A percentile compares a stretch with the other conserved stretches of the same genome.
Evolutionary conservation across 1,140 invertebrate genomes (phyloP).

Genomic region (Bactericera cockerelli): DNA sequence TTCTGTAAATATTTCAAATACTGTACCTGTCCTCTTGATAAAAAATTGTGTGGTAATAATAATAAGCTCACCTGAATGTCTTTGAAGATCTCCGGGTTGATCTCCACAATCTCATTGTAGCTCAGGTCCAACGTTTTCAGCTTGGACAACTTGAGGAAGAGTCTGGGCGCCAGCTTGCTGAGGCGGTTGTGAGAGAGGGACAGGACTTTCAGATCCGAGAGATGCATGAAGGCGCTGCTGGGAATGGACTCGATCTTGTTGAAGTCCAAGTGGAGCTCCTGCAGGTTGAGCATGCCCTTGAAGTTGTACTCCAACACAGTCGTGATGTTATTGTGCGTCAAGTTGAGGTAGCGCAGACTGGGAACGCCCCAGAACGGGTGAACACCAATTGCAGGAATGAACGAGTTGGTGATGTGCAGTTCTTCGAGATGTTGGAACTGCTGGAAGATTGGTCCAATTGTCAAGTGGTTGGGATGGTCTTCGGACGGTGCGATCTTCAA

Average conservation of each 20-base stretch:
- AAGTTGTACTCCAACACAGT: slow-evolving; percentile 35
- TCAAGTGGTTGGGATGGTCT: slow-evolving; percentile 44
- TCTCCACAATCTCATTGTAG: slow-evolving; percentile 48
- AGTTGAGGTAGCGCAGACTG: slow-evolving; percentile 47
- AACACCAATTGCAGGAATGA: slow-evolving; percentile 57
- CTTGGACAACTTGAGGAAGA: slow-evolving; percentile 49
- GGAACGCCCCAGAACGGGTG: slow-evolving; percentile 61
- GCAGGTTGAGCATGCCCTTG: slow-evolving; percentile 29
- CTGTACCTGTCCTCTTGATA: no score
- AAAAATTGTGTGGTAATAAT: no score
- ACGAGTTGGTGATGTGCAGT: slow-evolving; percentile 55
- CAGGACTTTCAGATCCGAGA: slow-evolving; percentile 46
- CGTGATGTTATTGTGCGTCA: slow-evolving; percentile 60
- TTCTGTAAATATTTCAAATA: no score
- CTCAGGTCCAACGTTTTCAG: slow-evolving; percentile 53
- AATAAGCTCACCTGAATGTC: slow-evolving; percentile 43
- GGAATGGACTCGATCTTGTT: slow-evolving; percentile 34
- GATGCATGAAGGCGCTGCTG: slow-evolving; percentile 54
- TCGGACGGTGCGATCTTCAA: slow-evolving; percentile 50
- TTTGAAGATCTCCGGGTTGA: slow-evolving; percentile 58
- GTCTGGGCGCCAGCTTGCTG: slow-evolving; percentile 41
- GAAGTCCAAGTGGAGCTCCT: slow-evolving; percentile 32
- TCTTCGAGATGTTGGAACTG: slow-evolving; percentile 50
- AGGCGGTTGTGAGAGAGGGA: slow-evolving; percentile 53
- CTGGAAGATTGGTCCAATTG: slow-evolving; percentile 54